Conservation (phyloP, 2,113 vertebrate species). For the Vidua macroura region DNA sequence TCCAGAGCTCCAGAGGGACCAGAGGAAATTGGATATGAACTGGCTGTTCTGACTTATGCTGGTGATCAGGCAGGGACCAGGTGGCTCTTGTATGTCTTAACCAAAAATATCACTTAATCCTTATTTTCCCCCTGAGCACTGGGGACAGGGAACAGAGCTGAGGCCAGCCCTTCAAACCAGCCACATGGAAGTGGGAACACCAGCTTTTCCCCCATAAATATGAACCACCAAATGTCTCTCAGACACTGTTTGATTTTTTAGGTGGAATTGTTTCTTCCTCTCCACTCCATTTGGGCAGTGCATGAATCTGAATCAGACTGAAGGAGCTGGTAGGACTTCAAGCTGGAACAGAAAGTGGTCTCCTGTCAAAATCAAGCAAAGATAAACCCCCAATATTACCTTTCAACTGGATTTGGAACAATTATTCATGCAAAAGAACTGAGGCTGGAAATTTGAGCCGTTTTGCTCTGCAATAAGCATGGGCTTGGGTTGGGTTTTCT, state of each 20-base stretch:
- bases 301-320: background rate
- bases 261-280: background rate
- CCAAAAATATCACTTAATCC: conserved; percentile 49
- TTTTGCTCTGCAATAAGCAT: background rate
- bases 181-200: background rate
- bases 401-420: conserved; percentile 8
- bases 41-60: background rate
- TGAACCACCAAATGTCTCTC: background rate
- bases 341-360: background rate
- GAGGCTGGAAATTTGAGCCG: background rate
- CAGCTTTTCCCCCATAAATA: background rate
- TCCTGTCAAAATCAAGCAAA: conserved; percentile 2
- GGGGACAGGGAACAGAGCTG: background rate
- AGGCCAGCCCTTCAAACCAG: background rate
- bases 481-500: background rate
- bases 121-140: background rate
- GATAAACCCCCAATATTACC: background rate
- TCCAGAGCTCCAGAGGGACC: background rate
- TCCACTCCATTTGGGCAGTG: background rate
- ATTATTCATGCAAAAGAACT: background rate
- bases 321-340: background rate
- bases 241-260: background rate
- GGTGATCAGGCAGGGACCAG: conserved; percentile 17
- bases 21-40: background rate
- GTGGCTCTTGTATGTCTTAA: conserved; percentile 26